Percentiles rank a stretch among this genome's conserved stretches.
phyloP scores from a whole-genome alignment of 1,140 invertebrate species.

The Macrobrachium rosenbergii region DNA sequence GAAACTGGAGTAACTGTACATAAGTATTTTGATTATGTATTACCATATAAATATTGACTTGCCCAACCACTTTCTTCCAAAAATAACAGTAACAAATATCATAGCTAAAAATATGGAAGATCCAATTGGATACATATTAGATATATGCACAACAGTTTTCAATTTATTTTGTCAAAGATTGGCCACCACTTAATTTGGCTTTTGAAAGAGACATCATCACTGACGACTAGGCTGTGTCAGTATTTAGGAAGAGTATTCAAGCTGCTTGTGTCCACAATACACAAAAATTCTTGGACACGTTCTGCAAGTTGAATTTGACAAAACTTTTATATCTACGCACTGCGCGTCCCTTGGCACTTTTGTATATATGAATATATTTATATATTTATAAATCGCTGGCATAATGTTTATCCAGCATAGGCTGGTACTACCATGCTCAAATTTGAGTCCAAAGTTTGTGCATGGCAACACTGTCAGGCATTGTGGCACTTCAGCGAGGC shows the following conservation, averaged over 20 bases:
- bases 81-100: neutral
- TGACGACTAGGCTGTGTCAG: too few relatives aligned
- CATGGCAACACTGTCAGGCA: conserved; percentile 23
- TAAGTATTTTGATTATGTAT: conserved; percentile 17
- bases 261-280: neutral
- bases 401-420: neutral
- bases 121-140: conserved; percentile 43
- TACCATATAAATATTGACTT: neutral
- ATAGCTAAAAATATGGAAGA: conserved; percentile 43
- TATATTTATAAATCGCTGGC: conserved; percentile 15
- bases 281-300: neutral
- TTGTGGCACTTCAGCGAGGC: neutral
- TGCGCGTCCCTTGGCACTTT: conserved; percentile 45
- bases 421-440: conserved; percentile 6
- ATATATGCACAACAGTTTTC: neutral
- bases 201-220: neutral
- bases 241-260: too few relatives aligned
- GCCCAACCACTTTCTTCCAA: neutral
- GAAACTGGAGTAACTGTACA: neutral
- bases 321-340: conserved; percentile 5
- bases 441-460: neutral
- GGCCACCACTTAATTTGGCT: neutral
- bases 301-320: neutral
- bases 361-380: conserved; percentile 27
- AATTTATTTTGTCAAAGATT: neutral